Percentiles rank a stretch among this genome's conserved stretches.
These are phyloP conservation scores for Pseudoips prasinana DNA, from an alignment of 2,888 invertebrate genomes.

Conservation along the genomic window DNA sequence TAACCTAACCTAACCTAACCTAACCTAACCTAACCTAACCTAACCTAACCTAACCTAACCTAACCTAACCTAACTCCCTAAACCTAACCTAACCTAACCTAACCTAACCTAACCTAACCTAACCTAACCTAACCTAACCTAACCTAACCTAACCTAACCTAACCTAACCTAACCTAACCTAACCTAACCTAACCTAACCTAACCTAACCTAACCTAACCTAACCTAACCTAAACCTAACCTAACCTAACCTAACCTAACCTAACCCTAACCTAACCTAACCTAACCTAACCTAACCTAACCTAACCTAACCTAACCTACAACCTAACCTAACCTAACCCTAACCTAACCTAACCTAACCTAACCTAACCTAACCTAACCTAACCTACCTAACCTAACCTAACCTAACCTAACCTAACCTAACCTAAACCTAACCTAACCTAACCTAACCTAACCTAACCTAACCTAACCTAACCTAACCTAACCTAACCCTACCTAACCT, in stretches of 20 bases:
- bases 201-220: constrained; percentile 23
- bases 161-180: constrained; percentile 21
- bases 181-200: constrained; percentile 19
- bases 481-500: constrained; percentile 15
- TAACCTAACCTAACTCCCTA: constrained; percentile 18
- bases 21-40: constrained; percentile 17
- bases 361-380: constrained; percentile 22
- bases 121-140: constrained; percentile 18
- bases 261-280: constrained; percentile 9
- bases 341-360: constrained; percentile 22
- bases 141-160: constrained; percentile 22
- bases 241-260: constrained; percentile 11
- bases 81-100: constrained; percentile 12
- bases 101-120: constrained; percentile 18
- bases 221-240: constrained; percentile 18
- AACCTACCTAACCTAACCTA: constrained; percentile 18
- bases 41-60: constrained; percentile 21
- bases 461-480: constrained; percentile 20
- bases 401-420: constrained; percentile 9
- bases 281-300: constrained; percentile 18
- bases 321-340: constrained; percentile 17
- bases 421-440: constrained; percentile 20
- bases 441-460: constrained; percentile 26
- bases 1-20: constrained; percentile 12
- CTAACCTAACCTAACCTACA: constrained; percentile 18